A percentile compares a stretch with the other conserved stretches of the same genome.
These are phyloP conservation scores for Panthera leo DNA, from an alignment of 2,113 vertebrate genomes.

Conservation along the genomic window DNA sequence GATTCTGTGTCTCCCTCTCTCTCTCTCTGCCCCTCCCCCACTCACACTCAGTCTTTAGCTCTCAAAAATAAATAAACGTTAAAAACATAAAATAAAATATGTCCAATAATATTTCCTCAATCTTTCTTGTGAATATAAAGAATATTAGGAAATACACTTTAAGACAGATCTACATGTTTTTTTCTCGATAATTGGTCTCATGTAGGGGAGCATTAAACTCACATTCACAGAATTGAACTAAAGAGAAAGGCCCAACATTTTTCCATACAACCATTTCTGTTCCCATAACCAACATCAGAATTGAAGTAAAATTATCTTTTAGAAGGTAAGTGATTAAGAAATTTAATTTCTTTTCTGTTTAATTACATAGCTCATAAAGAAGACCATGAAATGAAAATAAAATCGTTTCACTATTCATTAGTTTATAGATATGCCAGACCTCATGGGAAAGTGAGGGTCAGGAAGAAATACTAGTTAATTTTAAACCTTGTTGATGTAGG, in stretches of 20 bases:
- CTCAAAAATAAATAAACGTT: too few species aligned
- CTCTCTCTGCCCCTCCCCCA: too few species aligned
- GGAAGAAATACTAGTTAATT: neutral
- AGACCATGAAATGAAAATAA: neutral
- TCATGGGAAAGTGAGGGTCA: neutral
- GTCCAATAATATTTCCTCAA: accelerated
- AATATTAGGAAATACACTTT: neutral
- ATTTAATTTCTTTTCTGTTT: neutral
- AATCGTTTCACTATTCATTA: neutral
- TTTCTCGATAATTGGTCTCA: neutral
- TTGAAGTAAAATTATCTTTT: neutral
- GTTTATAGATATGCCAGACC: neutral
- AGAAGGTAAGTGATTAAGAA: neutral
- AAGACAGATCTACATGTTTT: neutral
- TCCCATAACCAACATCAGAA: neutral
- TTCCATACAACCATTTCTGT: neutral
- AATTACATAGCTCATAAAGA: neutral
- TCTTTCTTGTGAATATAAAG: neutral
- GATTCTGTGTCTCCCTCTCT: too few species aligned
- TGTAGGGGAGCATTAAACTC: accelerated
- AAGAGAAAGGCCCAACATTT: neutral
- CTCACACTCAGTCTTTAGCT: too few species aligned
- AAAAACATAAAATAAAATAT: neutral
- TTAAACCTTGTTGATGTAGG: neutral
- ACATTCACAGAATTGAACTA: neutral